phyloP scores from a whole-genome alignment of 2,888 invertebrate genomes.

The Dorcus hopei region DNA sequence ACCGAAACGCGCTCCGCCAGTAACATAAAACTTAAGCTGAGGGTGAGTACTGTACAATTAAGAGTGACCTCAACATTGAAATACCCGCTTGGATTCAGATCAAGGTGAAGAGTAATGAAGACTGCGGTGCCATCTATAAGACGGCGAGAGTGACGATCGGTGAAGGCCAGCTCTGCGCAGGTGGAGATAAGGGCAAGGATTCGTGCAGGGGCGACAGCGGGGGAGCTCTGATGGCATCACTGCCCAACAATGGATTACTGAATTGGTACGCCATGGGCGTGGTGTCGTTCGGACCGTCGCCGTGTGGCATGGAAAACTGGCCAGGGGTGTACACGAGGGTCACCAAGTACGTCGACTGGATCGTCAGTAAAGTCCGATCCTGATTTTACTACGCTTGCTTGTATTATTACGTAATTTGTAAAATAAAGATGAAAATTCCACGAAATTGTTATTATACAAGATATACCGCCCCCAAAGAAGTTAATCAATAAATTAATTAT shows the following conservation, averaged over 20 bases:
- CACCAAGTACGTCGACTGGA: constrained; percentile 58
- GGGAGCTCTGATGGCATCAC: constrained; percentile 57
- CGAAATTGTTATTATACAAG: too few species aligned
- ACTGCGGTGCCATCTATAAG: constrained; percentile 56
- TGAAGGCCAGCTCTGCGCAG: constrained; percentile 59
- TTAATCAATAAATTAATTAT: too few species aligned
- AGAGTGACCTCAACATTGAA: too few species aligned
- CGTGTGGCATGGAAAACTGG: constrained; percentile 54
- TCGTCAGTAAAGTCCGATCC: constrained; percentile 45
- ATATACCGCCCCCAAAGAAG: too few species aligned
- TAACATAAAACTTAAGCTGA: constrained; percentile 52
- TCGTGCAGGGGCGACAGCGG: constrained; percentile 65
- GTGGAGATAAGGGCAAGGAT: constrained; percentile 55
- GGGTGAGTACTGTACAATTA: constrained; percentile 33
- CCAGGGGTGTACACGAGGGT: constrained; percentile 63
- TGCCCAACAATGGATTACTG: constrained; percentile 38
- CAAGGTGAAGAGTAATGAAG: constrained; percentile 48
- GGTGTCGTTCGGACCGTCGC: constrained; percentile 60
- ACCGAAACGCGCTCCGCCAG: constrained; percentile 54
- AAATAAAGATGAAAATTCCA: too few species aligned
- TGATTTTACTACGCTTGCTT: constrained; percentile 20
- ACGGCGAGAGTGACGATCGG: constrained; percentile 49
- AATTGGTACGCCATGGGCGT: constrained; percentile 57
- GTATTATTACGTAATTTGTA: not conserved
- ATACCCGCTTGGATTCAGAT: constrained; percentile 38